Conservation (phyloP, 1,140 invertebrate species). For the Onthophagus taurus region DNA sequence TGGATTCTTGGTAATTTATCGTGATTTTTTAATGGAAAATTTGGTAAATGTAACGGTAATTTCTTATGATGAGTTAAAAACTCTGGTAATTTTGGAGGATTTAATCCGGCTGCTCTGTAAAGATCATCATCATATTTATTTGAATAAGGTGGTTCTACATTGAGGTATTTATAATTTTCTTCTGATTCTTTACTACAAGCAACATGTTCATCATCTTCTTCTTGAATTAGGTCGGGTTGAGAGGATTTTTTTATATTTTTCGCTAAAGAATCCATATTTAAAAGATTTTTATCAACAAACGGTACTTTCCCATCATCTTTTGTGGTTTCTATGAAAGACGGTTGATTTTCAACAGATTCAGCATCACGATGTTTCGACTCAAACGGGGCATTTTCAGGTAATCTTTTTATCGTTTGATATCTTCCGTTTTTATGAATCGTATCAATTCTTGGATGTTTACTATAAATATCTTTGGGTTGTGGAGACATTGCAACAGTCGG, state of each 20-base stretch:
- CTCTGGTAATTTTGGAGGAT: too few species aligned
- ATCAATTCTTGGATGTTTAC: not conserved
- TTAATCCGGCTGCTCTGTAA: too few species aligned
- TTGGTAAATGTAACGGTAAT: too few species aligned
- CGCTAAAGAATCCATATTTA: constrained; percentile 1
- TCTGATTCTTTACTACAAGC: constrained; percentile 10
- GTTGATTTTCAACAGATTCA: not conserved
- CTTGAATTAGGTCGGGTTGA: too few species aligned
- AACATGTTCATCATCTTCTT: constrained; percentile 12
- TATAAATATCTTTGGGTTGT: not conserved
- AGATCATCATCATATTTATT: too few species aligned
- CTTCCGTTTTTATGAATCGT: not conserved
- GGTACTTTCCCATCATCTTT: not conserved
- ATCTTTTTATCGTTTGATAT: not conserved
- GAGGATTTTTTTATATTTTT: not conserved
- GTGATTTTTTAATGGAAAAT: too few species aligned
- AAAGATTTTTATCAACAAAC: constrained; percentile 3
- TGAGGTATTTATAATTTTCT: too few species aligned
- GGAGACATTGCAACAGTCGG: not conserved
- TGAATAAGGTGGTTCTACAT: too few species aligned
- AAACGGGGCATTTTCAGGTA: constrained; percentile 1
- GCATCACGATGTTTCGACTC: not conserved
- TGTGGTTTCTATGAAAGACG: not conserved
- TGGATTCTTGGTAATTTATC: too few species aligned
- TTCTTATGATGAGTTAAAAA: too few species aligned